A percentile compares a stretch with the other conserved stretches of the same genome.
phyloP scores from a whole-genome alignment of 2,888 invertebrate species.

The Trichogramma evanescens region DNA sequence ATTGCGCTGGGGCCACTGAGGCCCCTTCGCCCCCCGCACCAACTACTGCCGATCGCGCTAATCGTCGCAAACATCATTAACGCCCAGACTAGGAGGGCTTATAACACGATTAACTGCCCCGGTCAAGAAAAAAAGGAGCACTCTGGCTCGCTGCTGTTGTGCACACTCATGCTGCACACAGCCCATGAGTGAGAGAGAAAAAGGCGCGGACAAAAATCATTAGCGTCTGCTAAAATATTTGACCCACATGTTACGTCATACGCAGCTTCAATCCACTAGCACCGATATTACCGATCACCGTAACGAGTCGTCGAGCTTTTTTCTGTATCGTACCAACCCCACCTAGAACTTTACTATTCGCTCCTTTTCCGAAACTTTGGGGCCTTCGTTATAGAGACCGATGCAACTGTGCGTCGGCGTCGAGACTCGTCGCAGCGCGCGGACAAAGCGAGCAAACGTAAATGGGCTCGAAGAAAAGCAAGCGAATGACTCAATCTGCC shows the following conservation, averaged over 20 bases:
- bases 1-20: no score
- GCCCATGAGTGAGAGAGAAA: not conserved
- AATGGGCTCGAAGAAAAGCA: no score
- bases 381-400: no score
- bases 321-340: not conserved
- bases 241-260: conserved; percentile 22
- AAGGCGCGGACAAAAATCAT: conserved; percentile 11
- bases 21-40: no score
- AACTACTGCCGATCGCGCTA: not conserved
- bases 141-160: no score
- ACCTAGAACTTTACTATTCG: not conserved
- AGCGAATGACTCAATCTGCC: no score
- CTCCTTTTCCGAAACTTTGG: not conserved
- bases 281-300: no score
- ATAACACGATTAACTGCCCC: conserved; percentile 13
- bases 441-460: no score
- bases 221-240: conserved; percentile 21
- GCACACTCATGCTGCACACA: no score
- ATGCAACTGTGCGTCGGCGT: no score
- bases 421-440: no score
- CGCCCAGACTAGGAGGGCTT: not conserved
- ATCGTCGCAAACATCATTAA: conserved; percentile 13
- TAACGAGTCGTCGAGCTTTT: not conserved
- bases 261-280: no score
- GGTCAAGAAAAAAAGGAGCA: conserved; percentile 10